Conservation (phyloP, 2,888 invertebrate genomes). For the Isoperla grammatica region DNA sequence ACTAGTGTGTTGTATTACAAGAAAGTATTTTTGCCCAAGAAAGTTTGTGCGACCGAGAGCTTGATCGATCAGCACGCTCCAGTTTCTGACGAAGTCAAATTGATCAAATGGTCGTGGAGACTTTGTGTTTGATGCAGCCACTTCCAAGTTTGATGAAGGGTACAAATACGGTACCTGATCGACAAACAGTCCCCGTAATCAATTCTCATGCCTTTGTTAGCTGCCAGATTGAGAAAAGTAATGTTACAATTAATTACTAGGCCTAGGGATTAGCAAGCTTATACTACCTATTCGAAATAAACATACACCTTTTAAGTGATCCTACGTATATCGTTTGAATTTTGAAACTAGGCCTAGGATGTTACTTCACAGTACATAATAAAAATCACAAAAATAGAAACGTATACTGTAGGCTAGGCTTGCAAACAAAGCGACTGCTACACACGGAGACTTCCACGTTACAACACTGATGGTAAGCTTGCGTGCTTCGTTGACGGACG, state of each 20-base stretch:
- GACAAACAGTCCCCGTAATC: conserved; percentile 78
- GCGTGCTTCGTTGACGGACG: too few relatives aligned
- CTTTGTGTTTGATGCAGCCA: conserved; percentile 88
- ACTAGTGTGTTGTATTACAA: conserved; percentile 8
- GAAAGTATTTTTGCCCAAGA: conserved; percentile 12
- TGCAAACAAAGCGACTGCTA: too few relatives aligned
- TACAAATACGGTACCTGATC: conserved; percentile 81
- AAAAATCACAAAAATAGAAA: too few relatives aligned
- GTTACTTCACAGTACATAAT: too few relatives aligned
- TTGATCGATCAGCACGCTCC: conserved; percentile 33
- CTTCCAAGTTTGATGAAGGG: conserved; percentile 91
- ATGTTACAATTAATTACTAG: neutral
- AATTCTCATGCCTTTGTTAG: conserved; percentile 29
- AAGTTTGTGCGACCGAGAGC: conserved; percentile 6
- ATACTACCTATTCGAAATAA: too few relatives aligned
- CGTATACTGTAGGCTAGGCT: too few relatives aligned
- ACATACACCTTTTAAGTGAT: too few relatives aligned
- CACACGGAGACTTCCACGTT: too few relatives aligned
- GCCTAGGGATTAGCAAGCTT: neutral
- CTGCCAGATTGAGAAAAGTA: conserved; percentile 25
- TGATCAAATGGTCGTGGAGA: conserved; percentile 81
- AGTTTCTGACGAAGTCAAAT: conserved; percentile 69
- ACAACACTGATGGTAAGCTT: too few relatives aligned
- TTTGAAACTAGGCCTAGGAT: too few relatives aligned
- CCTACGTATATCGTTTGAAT: too few relatives aligned